Evolutionary conservation across 2,888 invertebrate species (phyloP).

Genomic region (Leptogaster cylindrica): DNA sequence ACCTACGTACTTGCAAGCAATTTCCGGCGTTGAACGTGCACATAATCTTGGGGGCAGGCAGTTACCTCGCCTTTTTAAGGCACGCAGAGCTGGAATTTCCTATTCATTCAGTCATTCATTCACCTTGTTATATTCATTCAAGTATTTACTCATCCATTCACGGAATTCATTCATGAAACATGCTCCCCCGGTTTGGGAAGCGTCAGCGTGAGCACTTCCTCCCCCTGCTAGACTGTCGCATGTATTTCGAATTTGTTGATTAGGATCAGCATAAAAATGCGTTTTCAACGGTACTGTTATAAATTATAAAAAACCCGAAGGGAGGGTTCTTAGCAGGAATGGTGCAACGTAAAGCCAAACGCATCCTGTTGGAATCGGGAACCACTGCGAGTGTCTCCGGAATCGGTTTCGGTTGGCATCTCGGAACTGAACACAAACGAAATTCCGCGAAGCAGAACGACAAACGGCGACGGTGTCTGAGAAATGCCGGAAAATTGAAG

Average conservation of each 20-base stretch:
- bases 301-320: not conserved
- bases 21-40: constrained; percentile 13
- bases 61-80: constrained; percentile 7
- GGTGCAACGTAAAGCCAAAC: not conserved
- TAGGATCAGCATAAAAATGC: constrained; percentile 39
- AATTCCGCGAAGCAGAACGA: constrained; percentile 42
- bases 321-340: not conserved
- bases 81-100: not conserved
- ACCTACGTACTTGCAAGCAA: constrained; percentile 8
- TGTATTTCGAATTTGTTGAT: constrained; percentile 32
- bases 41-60: constrained; percentile 26
- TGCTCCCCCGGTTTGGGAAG: constrained; percentile 36
- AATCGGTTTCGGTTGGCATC: constrained; percentile 34
- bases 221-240: not conserved
- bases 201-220: constrained; percentile 37
- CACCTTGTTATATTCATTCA: constrained; percentile 21
- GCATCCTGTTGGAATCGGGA: not conserved
- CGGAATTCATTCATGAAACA: constrained; percentile 47
- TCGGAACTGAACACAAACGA: constrained; percentile 29
- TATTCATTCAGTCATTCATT: constrained; percentile 42
- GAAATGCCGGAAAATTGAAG: constrained; percentile 41
- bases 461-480: constrained; percentile 22
- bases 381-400: not conserved
- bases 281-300: constrained; percentile 34
- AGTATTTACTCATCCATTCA: constrained; percentile 48